A percentile compares a stretch with the other conserved stretches of the same genome.
Conservation (phyloP, 2,797 vertebrate species). For the Halcyon chelicuti region DNA sequence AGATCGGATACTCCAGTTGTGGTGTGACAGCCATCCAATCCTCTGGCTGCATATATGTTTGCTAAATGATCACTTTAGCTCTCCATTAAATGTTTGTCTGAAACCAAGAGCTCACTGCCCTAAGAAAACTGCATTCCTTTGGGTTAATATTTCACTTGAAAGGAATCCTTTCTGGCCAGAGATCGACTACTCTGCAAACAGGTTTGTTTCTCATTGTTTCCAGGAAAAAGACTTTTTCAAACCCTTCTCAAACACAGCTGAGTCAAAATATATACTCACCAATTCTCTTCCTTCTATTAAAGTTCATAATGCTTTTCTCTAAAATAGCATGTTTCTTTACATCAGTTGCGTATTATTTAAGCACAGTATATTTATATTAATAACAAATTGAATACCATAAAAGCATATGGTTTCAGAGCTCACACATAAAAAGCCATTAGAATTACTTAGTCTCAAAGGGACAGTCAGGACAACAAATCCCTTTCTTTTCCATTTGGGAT, state of each 20-base stretch:
- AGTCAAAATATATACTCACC: background rate
- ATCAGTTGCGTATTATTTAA: background rate
- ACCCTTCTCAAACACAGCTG: constrained; percentile 12
- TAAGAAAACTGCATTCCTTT: constrained; percentile 55
- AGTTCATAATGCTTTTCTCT: background rate
- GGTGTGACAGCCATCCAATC: background rate
- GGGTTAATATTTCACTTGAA: constrained; percentile 72
- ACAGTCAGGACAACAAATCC: background rate
- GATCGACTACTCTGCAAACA: constrained; percentile 42
- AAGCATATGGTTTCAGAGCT: background rate
- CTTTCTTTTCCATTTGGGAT: background rate
- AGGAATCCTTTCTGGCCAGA: constrained; percentile 63
- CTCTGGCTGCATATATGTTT: constrained; percentile 39
- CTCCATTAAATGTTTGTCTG: constrained; percentile 1
- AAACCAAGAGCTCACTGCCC: constrained; percentile 30
- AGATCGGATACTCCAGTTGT: background rate
- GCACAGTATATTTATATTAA: background rate
- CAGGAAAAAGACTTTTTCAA: constrained; percentile 27
- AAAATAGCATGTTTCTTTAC: background rate
- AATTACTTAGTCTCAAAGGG: background rate
- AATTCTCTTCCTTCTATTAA: background rate
- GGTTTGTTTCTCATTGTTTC: constrained; percentile 55
- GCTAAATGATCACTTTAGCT: constrained; percentile 44
- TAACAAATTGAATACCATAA: background rate
- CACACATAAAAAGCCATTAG: background rate